phyloP scores from a whole-genome alignment of 2,888 invertebrate species.

The Monopis laevigella region DNA sequence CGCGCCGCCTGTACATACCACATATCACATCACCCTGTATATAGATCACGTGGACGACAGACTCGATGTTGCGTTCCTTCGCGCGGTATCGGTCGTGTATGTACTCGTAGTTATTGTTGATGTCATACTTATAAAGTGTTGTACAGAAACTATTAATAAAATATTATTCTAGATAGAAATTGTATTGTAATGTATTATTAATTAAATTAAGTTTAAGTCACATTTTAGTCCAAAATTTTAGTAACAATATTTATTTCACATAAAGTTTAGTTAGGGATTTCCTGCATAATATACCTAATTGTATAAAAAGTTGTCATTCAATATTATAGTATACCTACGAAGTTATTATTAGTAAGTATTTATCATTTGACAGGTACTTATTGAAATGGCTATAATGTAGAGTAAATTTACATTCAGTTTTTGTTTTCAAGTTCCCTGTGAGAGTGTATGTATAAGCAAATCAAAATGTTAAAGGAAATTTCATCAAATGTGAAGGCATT shows the following conservation, averaged over 20 bases:
- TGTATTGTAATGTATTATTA: slow-evolving; percentile 26
- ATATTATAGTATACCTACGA: too few species aligned
- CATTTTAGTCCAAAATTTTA: slow-evolving; percentile 41
- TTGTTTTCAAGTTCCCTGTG: too few species aligned
- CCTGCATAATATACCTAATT: too few species aligned
- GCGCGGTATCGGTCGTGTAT: slow-evolving; percentile 32
- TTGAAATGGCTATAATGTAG: too few species aligned
- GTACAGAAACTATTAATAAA: slow-evolving; percentile 51
- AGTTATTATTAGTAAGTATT: too few species aligned
- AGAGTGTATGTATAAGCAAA: too few species aligned
- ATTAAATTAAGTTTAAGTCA: slow-evolving; percentile 53
- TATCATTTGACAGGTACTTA: too few species aligned
- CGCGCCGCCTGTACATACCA: slow-evolving; percentile 18
- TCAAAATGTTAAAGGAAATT: too few species aligned
- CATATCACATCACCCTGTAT: slow-evolving; percentile 32
- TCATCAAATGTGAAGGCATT: too few species aligned
- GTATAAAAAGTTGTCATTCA: too few species aligned
- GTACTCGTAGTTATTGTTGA: slow-evolving; percentile 30
- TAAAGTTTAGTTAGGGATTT: not conserved
- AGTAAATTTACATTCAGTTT: too few species aligned
- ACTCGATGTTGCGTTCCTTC: slow-evolving; percentile 34
- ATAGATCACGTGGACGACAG: slow-evolving; percentile 39
- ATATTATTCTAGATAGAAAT: slow-evolving; percentile 42
- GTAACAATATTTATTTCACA: not conserved
- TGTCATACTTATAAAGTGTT: slow-evolving; percentile 57